Evolutionary conservation across 2,888 invertebrate genomes (phyloP).

Genomic region (Troides helena): DNA sequence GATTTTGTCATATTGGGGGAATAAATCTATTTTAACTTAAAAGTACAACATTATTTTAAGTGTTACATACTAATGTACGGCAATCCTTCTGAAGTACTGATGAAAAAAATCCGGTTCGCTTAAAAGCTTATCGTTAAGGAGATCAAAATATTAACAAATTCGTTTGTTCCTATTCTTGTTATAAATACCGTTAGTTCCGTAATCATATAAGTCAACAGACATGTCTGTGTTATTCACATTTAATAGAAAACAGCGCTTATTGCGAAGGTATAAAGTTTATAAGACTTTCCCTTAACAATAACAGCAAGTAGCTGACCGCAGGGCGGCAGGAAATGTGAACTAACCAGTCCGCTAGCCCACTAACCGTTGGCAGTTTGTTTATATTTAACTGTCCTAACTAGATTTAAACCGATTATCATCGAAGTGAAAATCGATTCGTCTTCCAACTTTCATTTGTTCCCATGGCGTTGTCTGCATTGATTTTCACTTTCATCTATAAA

Average conservation of each 20-base stretch:
- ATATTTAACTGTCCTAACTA: constrained; percentile 33
- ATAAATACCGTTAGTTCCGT: constrained; percentile 20
- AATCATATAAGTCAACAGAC: constrained; percentile 14
- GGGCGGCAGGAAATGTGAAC: constrained; percentile 30
- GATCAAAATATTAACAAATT: not conserved
- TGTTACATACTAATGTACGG: not conserved
- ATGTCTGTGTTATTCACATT: not conserved
- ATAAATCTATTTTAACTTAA: too few species aligned
- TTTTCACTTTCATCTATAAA: constrained; percentile 17
- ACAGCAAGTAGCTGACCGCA: constrained; percentile 6
- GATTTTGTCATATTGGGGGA: too few species aligned
- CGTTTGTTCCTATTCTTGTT: constrained; percentile 16
- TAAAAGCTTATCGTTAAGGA: not conserved
- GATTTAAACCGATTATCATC: constrained; percentile 14
- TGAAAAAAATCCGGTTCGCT: not conserved
- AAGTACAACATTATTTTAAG: too few species aligned
- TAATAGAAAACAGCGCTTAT: constrained; percentile 16
- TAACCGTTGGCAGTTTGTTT: constrained; percentile 40
- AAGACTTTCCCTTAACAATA: constrained; percentile 16
- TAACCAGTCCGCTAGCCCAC: constrained; percentile 46
- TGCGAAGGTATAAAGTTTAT: not conserved
- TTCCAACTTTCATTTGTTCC: constrained; percentile 24
- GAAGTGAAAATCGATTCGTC: constrained; percentile 25
- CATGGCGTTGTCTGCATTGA: constrained; percentile 7
- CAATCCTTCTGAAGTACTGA: not conserved